Conservation (phyloP, 2,888 invertebrate species). For the Glyphotaelius pellucidus region DNA sequence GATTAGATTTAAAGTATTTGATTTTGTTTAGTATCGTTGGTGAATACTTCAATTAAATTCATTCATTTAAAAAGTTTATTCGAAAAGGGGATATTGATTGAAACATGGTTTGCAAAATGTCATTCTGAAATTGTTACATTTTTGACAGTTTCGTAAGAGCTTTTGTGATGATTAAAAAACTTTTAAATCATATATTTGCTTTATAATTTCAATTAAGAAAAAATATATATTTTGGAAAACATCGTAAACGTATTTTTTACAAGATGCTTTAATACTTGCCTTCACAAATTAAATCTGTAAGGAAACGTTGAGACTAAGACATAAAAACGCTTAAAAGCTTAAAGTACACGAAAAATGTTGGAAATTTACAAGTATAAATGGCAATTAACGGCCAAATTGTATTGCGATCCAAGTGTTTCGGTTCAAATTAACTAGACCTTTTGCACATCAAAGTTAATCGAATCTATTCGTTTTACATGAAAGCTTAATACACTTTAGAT, state of each 20-base stretch:
- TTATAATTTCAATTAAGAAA: not conserved
- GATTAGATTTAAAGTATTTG: too few species aligned
- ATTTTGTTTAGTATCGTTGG: too few species aligned
- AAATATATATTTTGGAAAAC: not conserved
- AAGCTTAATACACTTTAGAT: slow-evolving; percentile 45
- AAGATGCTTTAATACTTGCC: not conserved
- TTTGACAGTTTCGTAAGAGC: too few species aligned
- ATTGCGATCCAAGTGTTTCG: slow-evolving; percentile 26
- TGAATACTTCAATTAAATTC: too few species aligned
- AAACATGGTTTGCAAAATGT: too few species aligned
- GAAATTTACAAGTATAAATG: slow-evolving; percentile 17
- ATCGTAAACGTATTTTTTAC: not conserved
- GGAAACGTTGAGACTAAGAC: not conserved
- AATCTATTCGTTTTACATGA: slow-evolving; percentile 38
- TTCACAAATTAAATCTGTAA: not conserved
- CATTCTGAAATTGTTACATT: too few species aligned
- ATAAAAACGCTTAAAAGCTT: not conserved
- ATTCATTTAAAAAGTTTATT: too few species aligned
- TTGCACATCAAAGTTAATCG: slow-evolving; percentile 44
- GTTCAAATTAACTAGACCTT: slow-evolving; percentile 20
- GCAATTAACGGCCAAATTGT: slow-evolving; percentile 17
- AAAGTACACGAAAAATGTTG: not conserved
- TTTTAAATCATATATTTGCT: too few species aligned
- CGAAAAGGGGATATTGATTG: too few species aligned
- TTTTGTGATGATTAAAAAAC: too few species aligned